Evolutionary conservation across 2,888 invertebrate species (phyloP), one percentile per base, ranked within the genome.

Genomic region (Odontomyia ornata): DNA sequence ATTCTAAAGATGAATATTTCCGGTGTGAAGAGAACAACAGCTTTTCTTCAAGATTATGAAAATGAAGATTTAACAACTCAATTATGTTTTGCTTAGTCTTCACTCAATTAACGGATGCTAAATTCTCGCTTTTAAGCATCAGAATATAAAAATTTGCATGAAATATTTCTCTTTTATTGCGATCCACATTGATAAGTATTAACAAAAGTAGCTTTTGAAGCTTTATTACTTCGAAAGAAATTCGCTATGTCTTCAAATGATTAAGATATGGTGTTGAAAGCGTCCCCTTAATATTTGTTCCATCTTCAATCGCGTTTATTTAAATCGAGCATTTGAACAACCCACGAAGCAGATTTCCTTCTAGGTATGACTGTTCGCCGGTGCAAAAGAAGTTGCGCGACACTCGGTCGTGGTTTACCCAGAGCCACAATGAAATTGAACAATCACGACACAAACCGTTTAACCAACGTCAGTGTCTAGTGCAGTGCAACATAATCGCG

Each of bases 381-480:
- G 60, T 72, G 18, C 23, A 36, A 21, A 52, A 21, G 52, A 47
- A 36, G 27, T 28, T 47, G 57, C 73, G 57, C 21, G 57, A 30
- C 36, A 21, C 43, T 21, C 5, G 9, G 11, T 60, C 28, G 30
- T 65, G 69, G 5, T 47, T 21, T 25, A 18, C 13, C 47, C 46
- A 27, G 47, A 69, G 43, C 47, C 47, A 75, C 43, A 75, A 75
- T 75, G 75, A 75, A 75, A 64, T 64, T 46, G 47, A 75, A 64
- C 77, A 75, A 77, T 77, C 78, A 79, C 78, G 78, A 77, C 78
- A 79, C 76, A 79, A 79, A 79, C 78, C 78, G 78, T 79, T 79
- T 62, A n/a, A 56, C 77, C 46, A 47, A 27, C 28, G 36, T 47
- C 18, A 25, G 62, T 47, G 62, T 43, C 75, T 64, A 25, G 57